Conservation (phyloP, 2,113 vertebrate genomes). For the Oncorhynchus mykiss region DNA sequence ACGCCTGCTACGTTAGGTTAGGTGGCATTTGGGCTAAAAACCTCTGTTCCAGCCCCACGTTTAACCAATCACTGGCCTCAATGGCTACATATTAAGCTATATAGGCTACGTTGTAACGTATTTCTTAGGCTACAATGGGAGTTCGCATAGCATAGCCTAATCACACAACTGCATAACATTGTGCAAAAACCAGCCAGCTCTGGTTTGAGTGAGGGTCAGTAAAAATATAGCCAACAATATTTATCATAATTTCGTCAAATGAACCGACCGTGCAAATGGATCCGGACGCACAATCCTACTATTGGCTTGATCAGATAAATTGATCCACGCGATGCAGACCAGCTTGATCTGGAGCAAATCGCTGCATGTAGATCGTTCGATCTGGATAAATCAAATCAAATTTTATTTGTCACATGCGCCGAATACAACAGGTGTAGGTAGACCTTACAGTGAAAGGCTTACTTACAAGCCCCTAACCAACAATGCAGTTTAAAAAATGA, state of each 20-base stretch:
- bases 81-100: conserved; percentile 59
- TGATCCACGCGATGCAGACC: conserved; percentile 52
- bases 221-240: background rate
- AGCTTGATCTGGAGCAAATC: conserved; percentile 57
- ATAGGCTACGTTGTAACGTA: background rate
- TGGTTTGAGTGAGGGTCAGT: background rate
- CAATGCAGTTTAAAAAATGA: no score
- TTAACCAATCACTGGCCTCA: conserved; percentile 58
- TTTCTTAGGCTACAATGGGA: background rate
- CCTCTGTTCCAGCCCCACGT: conserved; percentile 41
- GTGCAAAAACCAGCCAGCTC: background rate
- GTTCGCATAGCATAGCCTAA: background rate
- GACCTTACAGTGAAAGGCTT: no score
- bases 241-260: conserved; percentile 10
- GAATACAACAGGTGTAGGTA: no score
- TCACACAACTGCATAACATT: background rate
- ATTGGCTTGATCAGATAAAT: conserved; percentile 19
- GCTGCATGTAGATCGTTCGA: background rate
- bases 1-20: no score
- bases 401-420: no score
- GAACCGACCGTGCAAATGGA: background rate
- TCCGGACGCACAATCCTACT: conserved; percentile 3
- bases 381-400: no score
- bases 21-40: conserved; percentile 48
- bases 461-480: no score